Evolutionary conservation across 1,140 invertebrate genomes (phyloP), one percentile per base, ranked within the genome.

Genomic region (Drosophila albomicans): DNA sequence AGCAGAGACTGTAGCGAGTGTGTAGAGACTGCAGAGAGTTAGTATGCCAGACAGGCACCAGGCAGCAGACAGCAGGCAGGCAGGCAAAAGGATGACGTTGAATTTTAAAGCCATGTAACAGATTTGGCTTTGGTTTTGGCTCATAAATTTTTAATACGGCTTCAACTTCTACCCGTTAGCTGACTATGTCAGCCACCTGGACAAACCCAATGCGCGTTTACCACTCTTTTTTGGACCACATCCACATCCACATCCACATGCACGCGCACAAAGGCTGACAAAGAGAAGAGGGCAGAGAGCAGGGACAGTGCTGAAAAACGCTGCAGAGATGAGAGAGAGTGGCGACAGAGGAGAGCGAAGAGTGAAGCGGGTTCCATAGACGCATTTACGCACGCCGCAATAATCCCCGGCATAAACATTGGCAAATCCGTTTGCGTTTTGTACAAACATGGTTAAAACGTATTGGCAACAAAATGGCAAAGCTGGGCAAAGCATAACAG

Each of bases 361-460:
- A 43, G 8, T 1, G 25, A 30, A 58, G 35, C 28, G 67, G 57
- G 25, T 70, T 69, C 65, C 48, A 76, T 65, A 76, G 77, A 82
- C 81, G 62, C 72, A 82, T 85, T 89, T 89, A 89, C 85, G 85
- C 85, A 89, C 79, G 78, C 84, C 84, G 85, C 85, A 89, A 89
- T 89, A 89, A 89, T 89, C 85, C 85, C 79, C 71, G 81, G 81
- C 85, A 89, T 89, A 89, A 89, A 89, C 85, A 89, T 88, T 84
- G 84, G 84, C 84, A 87, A 87, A 87, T 87, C 84, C 85, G 85
- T 89, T 89, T 89, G 85, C 85, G 85, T 89, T 89, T 89, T 89
- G 85, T 87, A 84, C 85, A 89, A 89, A 89, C 85, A 89, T 89
- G 84, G 84, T 79, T 87, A 87, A 87, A 87, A 80, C 84, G 84